phyloP scores from a whole-genome alignment of 2,888 invertebrate genomes.

The Odontomyia ornata region DNA sequence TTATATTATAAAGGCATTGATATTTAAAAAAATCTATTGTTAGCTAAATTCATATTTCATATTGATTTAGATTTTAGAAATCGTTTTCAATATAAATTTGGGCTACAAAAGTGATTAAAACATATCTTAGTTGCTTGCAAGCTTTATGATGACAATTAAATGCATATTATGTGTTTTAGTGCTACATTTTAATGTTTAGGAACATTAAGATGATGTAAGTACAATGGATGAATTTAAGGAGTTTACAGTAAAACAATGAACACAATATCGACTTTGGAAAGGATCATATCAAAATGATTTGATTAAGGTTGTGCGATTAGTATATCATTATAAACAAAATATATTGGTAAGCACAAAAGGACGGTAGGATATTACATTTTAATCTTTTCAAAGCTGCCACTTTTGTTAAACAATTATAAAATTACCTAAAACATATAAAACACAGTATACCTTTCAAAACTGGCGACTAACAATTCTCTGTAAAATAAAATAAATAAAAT shows the following conservation, averaged over 20 bases:
- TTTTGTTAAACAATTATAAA: too few species aligned
- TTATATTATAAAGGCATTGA: slow-evolving; percentile 36
- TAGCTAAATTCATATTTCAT: slow-evolving; percentile 30
- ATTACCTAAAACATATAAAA: too few species aligned
- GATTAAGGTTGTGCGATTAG: background rate
- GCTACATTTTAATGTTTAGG: slow-evolving; percentile 14
- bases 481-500: background rate
- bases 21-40: slow-evolving; percentile 16
- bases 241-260: background rate
- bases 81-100: slow-evolving; percentile 26
- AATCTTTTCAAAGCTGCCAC: background rate
- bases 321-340: background rate
- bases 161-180: background rate
- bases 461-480: background rate
- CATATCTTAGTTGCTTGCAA: background rate
- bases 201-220: slow-evolving; percentile 13
- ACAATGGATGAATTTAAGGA: too few species aligned
- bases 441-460: too few species aligned
- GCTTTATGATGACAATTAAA: background rate
- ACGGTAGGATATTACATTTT: background rate
- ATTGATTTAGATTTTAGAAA: slow-evolving; percentile 37
- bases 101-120: background rate
- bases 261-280: slow-evolving; percentile 2
- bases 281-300: background rate
- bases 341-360: background rate